A percentile compares a stretch with the other conserved stretches of the same genome.
phyloP scores from a whole-genome alignment of 1,140 invertebrate species.

The Ceratoteleas bidentatus region DNA sequence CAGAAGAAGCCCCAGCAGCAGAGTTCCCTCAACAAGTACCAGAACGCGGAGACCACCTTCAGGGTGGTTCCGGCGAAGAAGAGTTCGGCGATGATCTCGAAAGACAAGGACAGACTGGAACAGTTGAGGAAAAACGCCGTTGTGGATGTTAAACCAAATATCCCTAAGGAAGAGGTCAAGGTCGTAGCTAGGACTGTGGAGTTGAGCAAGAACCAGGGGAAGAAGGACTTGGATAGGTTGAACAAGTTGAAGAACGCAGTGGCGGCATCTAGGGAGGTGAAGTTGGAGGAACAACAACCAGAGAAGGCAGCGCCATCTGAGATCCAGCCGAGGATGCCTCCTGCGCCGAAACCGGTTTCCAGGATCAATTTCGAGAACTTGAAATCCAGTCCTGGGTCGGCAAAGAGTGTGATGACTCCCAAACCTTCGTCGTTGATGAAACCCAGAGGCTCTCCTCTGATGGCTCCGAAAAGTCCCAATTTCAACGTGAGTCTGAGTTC shows the following conservation, averaged over 20 bases:
- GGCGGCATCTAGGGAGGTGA: too few species aligned
- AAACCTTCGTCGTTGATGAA: not conserved
- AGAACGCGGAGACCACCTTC: slow-evolving; percentile 75
- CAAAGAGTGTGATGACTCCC: not conserved
- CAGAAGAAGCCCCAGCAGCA: slow-evolving; percentile 24
- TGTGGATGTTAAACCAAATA: too few species aligned
- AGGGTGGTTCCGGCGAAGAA: slow-evolving; percentile 83
- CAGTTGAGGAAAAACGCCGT: slow-evolving; percentile 37
- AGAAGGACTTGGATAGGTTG: slow-evolving; percentile 84
- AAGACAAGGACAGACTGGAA: slow-evolving; percentile 82
- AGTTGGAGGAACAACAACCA: too few species aligned
- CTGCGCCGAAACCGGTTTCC: slow-evolving; percentile 5
- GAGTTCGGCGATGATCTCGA: slow-evolving; percentile 82
- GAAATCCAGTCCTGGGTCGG: not conserved
- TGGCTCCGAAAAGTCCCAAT: slow-evolving; percentile 9
- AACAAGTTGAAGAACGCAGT: slow-evolving; percentile 79
- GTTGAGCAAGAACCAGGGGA: slow-evolving; percentile 81
- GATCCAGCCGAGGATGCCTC: too few species aligned
- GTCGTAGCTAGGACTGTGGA: slow-evolving; percentile 82
- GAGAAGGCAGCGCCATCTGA: slow-evolving; percentile 1
- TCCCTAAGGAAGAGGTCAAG: too few species aligned
- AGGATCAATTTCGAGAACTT: not conserved
- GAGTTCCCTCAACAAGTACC: slow-evolving; percentile 18
- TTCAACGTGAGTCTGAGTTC: slow-evolving; percentile 12
- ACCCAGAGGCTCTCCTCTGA: slow-evolving; percentile 1